phyloP scores from a whole-genome alignment of 2,113 vertebrate genomes.

The Cryptotis parvus region DNA sequence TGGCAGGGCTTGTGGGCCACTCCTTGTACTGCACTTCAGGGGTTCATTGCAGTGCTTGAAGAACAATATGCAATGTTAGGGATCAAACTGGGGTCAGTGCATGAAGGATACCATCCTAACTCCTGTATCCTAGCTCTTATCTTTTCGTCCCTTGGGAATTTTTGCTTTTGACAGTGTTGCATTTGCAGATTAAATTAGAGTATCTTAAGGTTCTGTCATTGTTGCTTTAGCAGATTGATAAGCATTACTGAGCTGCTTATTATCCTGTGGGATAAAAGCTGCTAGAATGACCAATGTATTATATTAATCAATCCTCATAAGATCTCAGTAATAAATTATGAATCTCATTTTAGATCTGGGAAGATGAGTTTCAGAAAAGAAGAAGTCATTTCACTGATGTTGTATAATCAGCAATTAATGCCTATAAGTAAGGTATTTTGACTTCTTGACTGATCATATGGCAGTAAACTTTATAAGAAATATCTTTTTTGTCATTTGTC shows the following conservation, averaged over 20 bases:
- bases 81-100: no score
- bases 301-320: neutral
- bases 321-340: neutral
- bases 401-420: neutral
- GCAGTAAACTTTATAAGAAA: neutral
- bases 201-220: neutral
- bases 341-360: neutral
- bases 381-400: neutral
- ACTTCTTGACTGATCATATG: neutral
- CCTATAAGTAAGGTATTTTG: neutral
- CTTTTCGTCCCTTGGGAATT: no score
- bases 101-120: no score
- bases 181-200: neutral
- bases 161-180: neutral
- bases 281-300: neutral
- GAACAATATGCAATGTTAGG: no score
- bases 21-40: no score
- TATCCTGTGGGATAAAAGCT: neutral
- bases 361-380: constrained; percentile 18
- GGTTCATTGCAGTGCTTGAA: no score
- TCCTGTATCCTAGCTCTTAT: no score
- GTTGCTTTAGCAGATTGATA: neutral
- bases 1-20: no score
- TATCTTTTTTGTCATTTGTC: neutral
- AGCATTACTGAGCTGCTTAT: neutral